Base-by-base conservation (phyloP, 2,888 invertebrate genomes). In the Heterodera filipjevi region DNA sequence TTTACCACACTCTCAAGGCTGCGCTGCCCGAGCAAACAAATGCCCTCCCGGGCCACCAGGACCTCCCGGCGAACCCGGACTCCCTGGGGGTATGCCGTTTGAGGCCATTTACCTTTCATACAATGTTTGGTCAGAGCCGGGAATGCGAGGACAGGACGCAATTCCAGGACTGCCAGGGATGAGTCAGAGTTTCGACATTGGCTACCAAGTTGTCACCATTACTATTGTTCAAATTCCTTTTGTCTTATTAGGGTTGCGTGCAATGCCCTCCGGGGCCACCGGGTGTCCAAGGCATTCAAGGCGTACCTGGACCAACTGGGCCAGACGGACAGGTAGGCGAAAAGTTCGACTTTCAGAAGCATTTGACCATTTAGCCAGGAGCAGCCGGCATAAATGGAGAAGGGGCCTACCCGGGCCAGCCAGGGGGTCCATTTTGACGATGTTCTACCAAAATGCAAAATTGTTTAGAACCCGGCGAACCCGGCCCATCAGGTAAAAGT, bases 261-360 rank as follows among this genome's bases (percentile, higher is more conserved):
- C 68, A 68, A 33, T 68, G 68, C 35, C 68, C 68, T 16, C 33
- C 68, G 35, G 68, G 68, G 1, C 33, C 68, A 68, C 27, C 68
- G 6, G 68, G 68, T 10, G 33, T 35, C 5, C 68, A 32, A 32
- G 68, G 68, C 14, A 5, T 22, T 35, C 32, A 32, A 68, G 68
- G 68, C 68, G 14, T 35, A 6, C 33, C 68, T 3, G 68, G 68
- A 19, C 32, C 27, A 33, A 32, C 68, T 68, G 68, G 68, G 22
- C 32, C 68, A 8, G 68, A 68, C 22, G 68, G 68, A 68, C 33
- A 68, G 33, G 68, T 66, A 14, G n/a, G n/a, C n/a, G n/a, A 5
- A 68, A 32, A 68, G n/a, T 19, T 5, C 33, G 19, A 22, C 8
- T 59, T 8, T 3, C n/a, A 59, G 12, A 16, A 12, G 16, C 16